A percentile compares a stretch with the other conserved stretches of the same genome.
Conservation (phyloP, 2,797 vertebrate genomes). For the Rhynchotus rufescens region DNA sequence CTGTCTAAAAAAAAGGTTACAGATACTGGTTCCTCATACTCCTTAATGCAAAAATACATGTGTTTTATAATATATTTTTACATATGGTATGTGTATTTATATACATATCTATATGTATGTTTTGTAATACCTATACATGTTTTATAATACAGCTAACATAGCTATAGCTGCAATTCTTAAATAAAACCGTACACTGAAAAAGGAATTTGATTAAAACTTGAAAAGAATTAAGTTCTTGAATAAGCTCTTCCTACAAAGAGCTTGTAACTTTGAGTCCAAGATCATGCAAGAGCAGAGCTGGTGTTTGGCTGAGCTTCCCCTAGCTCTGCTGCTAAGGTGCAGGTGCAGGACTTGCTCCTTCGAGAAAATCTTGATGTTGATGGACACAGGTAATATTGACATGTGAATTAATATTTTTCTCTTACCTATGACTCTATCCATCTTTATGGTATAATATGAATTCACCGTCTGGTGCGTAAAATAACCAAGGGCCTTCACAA, state of each 20-base stretch:
- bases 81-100: no score
- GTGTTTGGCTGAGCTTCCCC: neutral
- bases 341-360: slow-evolving; percentile 6
- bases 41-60: neutral
- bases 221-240: neutral
- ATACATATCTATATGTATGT: neutral
- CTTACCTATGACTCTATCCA: neutral
- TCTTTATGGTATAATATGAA: neutral
- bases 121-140: neutral
- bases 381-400: neutral
- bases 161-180: neutral
- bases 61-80: neutral
- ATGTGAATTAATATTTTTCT: slow-evolving; percentile 38
- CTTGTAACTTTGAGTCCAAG: neutral
- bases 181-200: neutral
- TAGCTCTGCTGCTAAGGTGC: neutral
- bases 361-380: neutral
- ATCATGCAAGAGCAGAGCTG: neutral
- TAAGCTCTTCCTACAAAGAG: neutral
- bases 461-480: slow-evolving; percentile 14
- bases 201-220: neutral
- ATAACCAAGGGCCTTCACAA: neutral
- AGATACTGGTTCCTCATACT: neutral
- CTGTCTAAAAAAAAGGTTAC: neutral
- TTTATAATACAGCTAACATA: neutral